Evolutionary conservation across 2,797 vertebrate genomes (phyloP).

Genomic region (Cyclopterus lumpus): DNA sequence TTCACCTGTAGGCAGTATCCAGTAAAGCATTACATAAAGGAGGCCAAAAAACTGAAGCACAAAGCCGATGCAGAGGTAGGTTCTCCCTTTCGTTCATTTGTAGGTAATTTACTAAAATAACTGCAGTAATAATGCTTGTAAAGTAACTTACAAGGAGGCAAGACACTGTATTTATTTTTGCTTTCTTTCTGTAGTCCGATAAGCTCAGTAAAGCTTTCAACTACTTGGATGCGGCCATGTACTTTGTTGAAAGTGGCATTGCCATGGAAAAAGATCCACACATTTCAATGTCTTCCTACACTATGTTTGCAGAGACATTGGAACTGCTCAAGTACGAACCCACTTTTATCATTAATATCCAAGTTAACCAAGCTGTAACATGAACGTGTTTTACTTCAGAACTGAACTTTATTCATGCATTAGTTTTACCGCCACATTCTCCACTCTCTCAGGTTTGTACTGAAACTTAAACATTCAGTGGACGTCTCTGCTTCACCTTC

Average conservation of each 20-base stretch:
- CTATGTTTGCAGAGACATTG: slow-evolving; percentile 90
- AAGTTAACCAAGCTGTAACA: not conserved
- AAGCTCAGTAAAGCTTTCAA: slow-evolving; percentile 90
- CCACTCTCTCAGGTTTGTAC: slow-evolving; percentile 82
- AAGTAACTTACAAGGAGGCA: no score
- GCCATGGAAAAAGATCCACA: slow-evolving; percentile 89
- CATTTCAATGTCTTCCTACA: slow-evolving; percentile 88
- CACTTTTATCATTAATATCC: not conserved
- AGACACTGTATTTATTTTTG: not conserved
- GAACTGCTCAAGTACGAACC: slow-evolving; percentile 91
- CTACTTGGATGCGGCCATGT: slow-evolving; percentile 93
- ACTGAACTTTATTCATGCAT: not conserved
- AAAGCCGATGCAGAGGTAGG: slow-evolving; percentile 93
- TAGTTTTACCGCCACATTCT: slow-evolving; percentile 9
- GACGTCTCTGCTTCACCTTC: slow-evolving; percentile 81
- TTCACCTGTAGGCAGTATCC: slow-evolving; percentile 81
- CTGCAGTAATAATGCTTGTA: not conserved
- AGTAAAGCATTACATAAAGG: slow-evolving; percentile 91
- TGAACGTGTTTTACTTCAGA: not conserved
- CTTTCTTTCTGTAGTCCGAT: slow-evolving; percentile 80
- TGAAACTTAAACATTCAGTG: slow-evolving; percentile 88
- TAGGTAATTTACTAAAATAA: not conserved
- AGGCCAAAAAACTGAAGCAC: slow-evolving; percentile 94
- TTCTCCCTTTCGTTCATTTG: not conserved
- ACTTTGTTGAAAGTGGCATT: slow-evolving; percentile 91